Percentiles rank a stretch among this genome's conserved stretches.
These are phyloP conservation scores for Carcinoscorpius rotundicauda DNA, from an alignment of 1,140 invertebrate species.

Conservation along the genomic window DNA sequence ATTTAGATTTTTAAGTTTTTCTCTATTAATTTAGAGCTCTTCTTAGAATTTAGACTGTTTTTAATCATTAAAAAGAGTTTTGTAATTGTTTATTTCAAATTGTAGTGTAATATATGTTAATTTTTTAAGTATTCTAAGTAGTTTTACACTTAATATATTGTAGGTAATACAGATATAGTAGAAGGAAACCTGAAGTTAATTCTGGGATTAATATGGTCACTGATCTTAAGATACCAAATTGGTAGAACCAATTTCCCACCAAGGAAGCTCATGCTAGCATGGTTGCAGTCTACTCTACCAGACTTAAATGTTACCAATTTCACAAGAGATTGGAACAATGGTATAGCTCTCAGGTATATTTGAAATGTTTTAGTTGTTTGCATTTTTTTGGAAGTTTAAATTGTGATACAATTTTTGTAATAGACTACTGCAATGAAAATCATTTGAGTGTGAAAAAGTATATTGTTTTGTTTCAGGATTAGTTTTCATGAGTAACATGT, in stretches of 20 bases:
- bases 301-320: conserved; percentile 86
- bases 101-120: no score
- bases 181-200: conserved; percentile 96
- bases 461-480: neutral
- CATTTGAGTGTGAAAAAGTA: no score
- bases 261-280: conserved; percentile 92
- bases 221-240: conserved; percentile 95
- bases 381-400: no score
- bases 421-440: no score
- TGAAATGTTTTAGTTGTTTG: neutral
- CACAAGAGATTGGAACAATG: conserved; percentile 71
- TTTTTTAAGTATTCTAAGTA: no score
- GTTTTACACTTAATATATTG: conserved; percentile 27
- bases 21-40: no score
- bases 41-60: no score
- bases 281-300: conserved; percentile 74
- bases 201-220: conserved; percentile 90
- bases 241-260: conserved; percentile 93
- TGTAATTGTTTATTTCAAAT: no score
- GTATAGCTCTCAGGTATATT: conserved; percentile 21
- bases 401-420: no score
- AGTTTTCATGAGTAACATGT: neutral
- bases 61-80: no score
- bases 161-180: conserved; percentile 94
- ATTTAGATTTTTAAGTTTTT: no score